Evolutionary conservation across 2,113 vertebrate species (phyloP).

Genomic region (Lophotis ruficrista): DNA sequence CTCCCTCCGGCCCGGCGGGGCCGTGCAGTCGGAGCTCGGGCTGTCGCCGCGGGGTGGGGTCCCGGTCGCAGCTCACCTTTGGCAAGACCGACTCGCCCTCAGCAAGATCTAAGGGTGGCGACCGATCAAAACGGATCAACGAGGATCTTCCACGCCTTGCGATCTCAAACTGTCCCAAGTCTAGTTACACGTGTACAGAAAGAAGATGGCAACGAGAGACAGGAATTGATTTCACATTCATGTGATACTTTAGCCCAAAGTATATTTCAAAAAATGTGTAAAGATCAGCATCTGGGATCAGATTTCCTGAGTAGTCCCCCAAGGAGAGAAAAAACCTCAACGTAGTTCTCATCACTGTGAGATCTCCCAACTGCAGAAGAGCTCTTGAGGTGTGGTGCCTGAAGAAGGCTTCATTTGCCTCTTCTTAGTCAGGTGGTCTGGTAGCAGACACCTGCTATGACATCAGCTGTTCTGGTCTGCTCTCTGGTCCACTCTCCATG

Average conservation of each 20-base stretch:
- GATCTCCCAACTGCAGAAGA: neutral
- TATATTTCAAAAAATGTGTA: neutral
- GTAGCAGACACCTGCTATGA: neutral
- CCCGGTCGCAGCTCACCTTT: no score
- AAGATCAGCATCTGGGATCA: neutral
- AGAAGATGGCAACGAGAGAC: neutral
- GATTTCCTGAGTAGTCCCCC: neutral
- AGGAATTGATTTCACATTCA: neutral
- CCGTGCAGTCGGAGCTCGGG: no score
- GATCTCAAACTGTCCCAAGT: neutral
- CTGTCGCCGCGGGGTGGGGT: no score
- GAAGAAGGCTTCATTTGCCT: neutral
- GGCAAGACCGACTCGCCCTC: no score
- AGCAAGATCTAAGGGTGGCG: neutral
- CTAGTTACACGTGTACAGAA: no score
- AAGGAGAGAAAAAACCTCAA: neutral
- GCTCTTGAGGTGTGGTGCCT: neutral
- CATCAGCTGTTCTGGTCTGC: neutral
- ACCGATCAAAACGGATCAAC: neutral
- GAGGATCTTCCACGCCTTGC: no score
- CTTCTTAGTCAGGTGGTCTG: neutral
- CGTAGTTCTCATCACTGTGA: neutral
- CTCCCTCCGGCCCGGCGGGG: neutral
- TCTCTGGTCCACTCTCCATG: fast-evolving
- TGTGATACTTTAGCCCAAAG: neutral